Base-by-base conservation (phyloP, 2,888 invertebrate genomes). In the Chymomyza caudatula region DNA sequence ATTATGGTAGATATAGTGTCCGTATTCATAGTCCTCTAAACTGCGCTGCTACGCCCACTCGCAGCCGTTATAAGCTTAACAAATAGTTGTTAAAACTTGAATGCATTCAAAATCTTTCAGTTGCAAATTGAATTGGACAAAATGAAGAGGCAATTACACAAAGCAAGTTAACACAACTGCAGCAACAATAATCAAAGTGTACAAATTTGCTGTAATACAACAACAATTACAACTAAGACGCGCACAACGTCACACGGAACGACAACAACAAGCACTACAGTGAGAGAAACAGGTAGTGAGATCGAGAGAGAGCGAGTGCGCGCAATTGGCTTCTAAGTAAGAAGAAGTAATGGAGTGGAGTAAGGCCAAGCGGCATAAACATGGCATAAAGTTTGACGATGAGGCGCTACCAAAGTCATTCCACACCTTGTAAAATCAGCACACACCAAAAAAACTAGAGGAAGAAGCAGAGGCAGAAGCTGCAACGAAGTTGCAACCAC, bases 161-260 rank as follows among this genome's bases (percentile, higher is more conserved):
- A 37, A 37, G 67, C 76, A 37, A 66, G 74, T 69, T 74, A 74
- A 74, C 29, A 37, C 29, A 37, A 37, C 4, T 37, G 71, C 63
- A 76, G 73, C 71, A 73, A 60, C 71, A 66, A 59, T 67, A 53
- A 61, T 53, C 43, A 71, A 72, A 74, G 69, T 20, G 20, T 68
- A 78, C 85, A 82, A 82, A 82, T 82, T 86, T 86, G 86, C 82
- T 82, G 78, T 86, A 84, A 84, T 78, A 82, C 82, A 84, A 79
- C 83, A 79, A 87, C 88, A 87, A 88, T 89, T 86, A 87, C 85
- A 86, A 25, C 81, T 87, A 87, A 88, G 85, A 81, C 78, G 85
- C 79, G 84, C 84, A 77, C 76, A 87, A 84, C 25, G 25, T 53
- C 22, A 19, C n/a, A n/a, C n/a, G n/a, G 60, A 42, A 20, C 22